Evolutionary conservation across 2,888 invertebrate genomes (phyloP), one percentile per base, ranked within the genome.

Genomic region (Chironomus tentans): DNA sequence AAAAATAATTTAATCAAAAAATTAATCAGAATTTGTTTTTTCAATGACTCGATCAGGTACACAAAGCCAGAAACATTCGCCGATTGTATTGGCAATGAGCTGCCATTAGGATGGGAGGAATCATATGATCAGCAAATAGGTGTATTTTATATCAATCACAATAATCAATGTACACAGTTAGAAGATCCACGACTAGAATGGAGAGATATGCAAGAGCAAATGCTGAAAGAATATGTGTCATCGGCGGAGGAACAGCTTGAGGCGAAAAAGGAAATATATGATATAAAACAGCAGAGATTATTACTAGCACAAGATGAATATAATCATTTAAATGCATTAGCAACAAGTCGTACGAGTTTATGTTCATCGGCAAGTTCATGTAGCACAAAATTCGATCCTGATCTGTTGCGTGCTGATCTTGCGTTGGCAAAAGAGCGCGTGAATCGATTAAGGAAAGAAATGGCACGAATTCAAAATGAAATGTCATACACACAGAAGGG

Each of bases 41-140:
- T n/a, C n/a, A n/a, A n/a, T n/a, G n/a, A n/a, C n/a, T 82, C 82
- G 91, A 91, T 72, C 89, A 98, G 97, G 87, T 94, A 91, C 83
- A 97, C 97, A 79, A 98, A 98, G 86, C 97, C 98, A 77, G 94
- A 95, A 85, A 91, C 94, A 77, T 98, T 98, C 86, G 97, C 97
- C 80, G 98, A 98, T 85, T 98, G 98, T 86, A 93, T 96, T 83
- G 97, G 97, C 82, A 96, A 97, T 88, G 97, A 98, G 85, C 85
- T 98, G 83, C 97, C 97, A 70, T 88, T 96, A 81, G 98, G 98
- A 79, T 98, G 98, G 98, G 97, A 98, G 85, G 95, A 97, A 87
- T 92, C 93, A 70, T 95, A 92, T 85, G 96, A 98, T 85, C 92
- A 92, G 79, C 93, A 94, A 84, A 93, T 97, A 83, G 97, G 98